phyloP scores from a whole-genome alignment of 2,797 vertebrate species.

The Pogoniulus pusillus region DNA sequence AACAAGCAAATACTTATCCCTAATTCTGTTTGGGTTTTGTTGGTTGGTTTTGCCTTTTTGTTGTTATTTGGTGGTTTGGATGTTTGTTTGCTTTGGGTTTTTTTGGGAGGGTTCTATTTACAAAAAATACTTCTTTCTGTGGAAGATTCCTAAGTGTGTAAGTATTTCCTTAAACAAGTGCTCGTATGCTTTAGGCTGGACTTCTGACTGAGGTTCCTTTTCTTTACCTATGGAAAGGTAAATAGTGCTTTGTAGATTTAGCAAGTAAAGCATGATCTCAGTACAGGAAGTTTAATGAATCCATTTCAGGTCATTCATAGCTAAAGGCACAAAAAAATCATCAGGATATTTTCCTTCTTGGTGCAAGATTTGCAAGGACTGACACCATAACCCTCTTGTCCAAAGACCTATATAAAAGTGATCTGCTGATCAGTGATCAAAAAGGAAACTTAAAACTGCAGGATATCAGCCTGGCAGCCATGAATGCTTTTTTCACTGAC shows the following conservation, averaged over 20 bases:
- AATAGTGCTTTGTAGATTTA: background rate
- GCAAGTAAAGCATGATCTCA: background rate
- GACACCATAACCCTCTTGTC: background rate
- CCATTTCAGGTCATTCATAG: background rate
- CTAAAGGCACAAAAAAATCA: background rate
- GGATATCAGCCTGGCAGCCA: background rate
- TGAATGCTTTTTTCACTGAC: background rate
- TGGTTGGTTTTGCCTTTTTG: too few relatives aligned
- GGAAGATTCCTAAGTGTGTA: background rate
- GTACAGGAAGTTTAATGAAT: background rate
- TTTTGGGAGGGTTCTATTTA: too few relatives aligned
- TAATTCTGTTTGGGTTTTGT: too few relatives aligned
- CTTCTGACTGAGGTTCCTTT: background rate
- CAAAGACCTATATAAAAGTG: background rate
- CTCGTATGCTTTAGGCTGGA: background rate
- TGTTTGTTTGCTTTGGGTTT: too few relatives aligned
- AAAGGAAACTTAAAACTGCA: background rate
- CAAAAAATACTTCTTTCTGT: background rate
- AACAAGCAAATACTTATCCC: too few relatives aligned
- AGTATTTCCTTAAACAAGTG: background rate
- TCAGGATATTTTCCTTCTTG: background rate
- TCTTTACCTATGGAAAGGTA: background rate
- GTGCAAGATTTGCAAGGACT: background rate
- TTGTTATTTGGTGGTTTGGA: too few relatives aligned
- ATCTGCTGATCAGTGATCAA: background rate